A percentile compares a stretch with the other conserved stretches of the same genome.
These are phyloP conservation scores for Lepus oiostolus DNA, from an alignment of 2,797 vertebrate species.

Conservation along the genomic window DNA sequence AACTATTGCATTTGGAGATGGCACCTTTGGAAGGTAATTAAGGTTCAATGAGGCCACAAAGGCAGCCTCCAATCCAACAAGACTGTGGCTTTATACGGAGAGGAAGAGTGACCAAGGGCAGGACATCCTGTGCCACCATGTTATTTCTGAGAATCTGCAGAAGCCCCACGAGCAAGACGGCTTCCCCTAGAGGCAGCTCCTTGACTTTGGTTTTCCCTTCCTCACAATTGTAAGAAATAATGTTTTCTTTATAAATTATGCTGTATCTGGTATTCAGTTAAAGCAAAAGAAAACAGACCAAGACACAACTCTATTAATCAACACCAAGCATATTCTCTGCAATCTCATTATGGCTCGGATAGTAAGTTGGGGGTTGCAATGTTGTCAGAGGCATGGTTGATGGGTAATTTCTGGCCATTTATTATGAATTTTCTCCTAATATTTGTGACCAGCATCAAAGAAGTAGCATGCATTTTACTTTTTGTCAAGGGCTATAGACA, in stretches of 20 bases:
- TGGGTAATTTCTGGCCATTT: background rate
- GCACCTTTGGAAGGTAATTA: background rate
- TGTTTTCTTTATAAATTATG: background rate
- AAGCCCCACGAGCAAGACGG: background rate
- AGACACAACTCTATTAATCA: background rate
- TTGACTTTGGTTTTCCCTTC: background rate
- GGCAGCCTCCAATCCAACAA: background rate
- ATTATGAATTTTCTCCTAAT: slow-evolving; percentile 28
- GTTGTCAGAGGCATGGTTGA: background rate
- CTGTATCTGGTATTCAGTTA: background rate
- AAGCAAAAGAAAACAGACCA: background rate
- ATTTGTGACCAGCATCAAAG: background rate
- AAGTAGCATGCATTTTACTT: background rate
- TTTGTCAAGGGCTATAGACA: slow-evolving; percentile 27
- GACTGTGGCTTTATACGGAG: background rate
- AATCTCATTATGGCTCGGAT: background rate
- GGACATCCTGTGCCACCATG: background rate
- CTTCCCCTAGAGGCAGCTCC: background rate
- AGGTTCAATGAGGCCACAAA: background rate
- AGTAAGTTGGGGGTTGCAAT: background rate
- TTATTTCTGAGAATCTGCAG: background rate
- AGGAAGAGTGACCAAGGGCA: background rate
- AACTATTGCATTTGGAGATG: background rate
- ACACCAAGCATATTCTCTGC: background rate
- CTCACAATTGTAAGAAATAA: background rate